Evolutionary conservation across 2,888 invertebrate genomes (phyloP).

Genomic region (Zaprionus lineosus): DNA sequence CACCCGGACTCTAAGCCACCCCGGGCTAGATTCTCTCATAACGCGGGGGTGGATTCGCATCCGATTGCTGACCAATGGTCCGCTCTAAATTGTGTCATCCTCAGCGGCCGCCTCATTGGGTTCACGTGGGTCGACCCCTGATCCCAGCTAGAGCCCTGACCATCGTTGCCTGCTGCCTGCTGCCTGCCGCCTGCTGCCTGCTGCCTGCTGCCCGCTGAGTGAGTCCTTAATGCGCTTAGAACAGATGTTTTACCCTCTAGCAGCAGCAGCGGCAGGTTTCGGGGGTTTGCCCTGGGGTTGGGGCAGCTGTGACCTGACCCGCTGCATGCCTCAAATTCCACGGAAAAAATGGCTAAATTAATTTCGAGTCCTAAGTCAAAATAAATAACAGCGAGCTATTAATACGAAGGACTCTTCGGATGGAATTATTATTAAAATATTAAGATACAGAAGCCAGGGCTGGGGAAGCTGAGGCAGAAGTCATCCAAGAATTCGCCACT

Average conservation of each 20-base stretch:
- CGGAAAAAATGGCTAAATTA: constrained; percentile 17
- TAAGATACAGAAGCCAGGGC: too few relatives aligned
- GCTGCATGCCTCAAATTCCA: background rate
- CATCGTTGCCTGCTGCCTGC: constrained; percentile 10
- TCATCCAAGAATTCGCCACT: too few relatives aligned
- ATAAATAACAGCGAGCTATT: constrained; percentile 22
- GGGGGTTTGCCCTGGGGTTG: constrained; percentile 19
- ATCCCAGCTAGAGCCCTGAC: background rate
- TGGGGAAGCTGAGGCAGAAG: too few relatives aligned
- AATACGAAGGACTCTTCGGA: constrained; percentile 12
- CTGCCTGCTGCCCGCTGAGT: constrained; percentile 4
- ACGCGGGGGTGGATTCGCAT: constrained; percentile 26
- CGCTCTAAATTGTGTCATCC: constrained; percentile 65
- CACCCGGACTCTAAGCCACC: too few relatives aligned
- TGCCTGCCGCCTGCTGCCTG: constrained; percentile 8
- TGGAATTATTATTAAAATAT: constrained; percentile 14
- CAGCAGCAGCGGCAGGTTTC: constrained; percentile 19
- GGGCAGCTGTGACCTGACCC: background rate
- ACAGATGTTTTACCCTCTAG: constrained; percentile 64
- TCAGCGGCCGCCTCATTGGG: constrained; percentile 44
- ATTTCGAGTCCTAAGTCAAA: constrained; percentile 36
- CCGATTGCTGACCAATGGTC: constrained; percentile 45
- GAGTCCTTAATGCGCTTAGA: constrained; percentile 66
- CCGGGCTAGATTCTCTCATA: background rate
- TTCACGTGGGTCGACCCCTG: constrained; percentile 30